A percentile compares a stretch with the other conserved stretches of the same genome.
Conservation (phyloP, 2,888 invertebrate genomes). For the Pocota personata region DNA sequence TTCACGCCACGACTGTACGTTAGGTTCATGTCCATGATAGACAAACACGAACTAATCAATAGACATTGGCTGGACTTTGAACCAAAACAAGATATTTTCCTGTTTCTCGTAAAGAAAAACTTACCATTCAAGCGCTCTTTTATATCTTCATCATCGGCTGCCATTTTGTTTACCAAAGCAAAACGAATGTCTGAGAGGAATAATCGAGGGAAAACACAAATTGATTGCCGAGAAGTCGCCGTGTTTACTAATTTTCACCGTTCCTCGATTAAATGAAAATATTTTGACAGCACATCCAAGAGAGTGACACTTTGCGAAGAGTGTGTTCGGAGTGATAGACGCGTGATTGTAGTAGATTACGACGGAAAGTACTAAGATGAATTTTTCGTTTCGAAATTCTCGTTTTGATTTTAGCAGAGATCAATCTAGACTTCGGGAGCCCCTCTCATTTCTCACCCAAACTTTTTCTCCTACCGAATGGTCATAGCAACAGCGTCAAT, state of each 20-base stretch:
- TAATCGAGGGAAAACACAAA: neutral
- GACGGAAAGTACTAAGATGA: too few relatives aligned
- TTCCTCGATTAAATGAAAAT: slow-evolving; percentile 11
- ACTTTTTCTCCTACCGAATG: too few relatives aligned
- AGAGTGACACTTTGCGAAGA: neutral
- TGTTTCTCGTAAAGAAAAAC: neutral
- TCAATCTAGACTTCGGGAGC: too few relatives aligned
- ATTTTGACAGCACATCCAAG: neutral
- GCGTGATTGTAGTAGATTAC: neutral
- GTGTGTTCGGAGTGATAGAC: neutral
- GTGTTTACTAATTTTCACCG: slow-evolving; percentile 47
- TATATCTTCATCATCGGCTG: slow-evolving; percentile 6
- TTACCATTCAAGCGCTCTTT: slow-evolving; percentile 11
- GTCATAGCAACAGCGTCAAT: too few relatives aligned
- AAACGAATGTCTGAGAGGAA: slow-evolving; percentile 15
- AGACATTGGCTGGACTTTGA: neutral
- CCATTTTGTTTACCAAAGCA: slow-evolving; percentile 16
- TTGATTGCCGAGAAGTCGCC: slow-evolving; percentile 4
- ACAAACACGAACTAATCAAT: slow-evolving; percentile 22
- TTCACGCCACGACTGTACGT: neutral
- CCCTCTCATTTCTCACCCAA: too few relatives aligned
- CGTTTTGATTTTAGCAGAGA: too few relatives aligned
- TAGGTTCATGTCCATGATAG: slow-evolving; percentile 11
- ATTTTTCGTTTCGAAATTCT: too few relatives aligned
- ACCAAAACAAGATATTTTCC: neutral